These are phyloP conservation scores for Rhynchomys soricoides DNA, from an alignment of 2,113 vertebrate species.

Conservation along the genomic window DNA sequence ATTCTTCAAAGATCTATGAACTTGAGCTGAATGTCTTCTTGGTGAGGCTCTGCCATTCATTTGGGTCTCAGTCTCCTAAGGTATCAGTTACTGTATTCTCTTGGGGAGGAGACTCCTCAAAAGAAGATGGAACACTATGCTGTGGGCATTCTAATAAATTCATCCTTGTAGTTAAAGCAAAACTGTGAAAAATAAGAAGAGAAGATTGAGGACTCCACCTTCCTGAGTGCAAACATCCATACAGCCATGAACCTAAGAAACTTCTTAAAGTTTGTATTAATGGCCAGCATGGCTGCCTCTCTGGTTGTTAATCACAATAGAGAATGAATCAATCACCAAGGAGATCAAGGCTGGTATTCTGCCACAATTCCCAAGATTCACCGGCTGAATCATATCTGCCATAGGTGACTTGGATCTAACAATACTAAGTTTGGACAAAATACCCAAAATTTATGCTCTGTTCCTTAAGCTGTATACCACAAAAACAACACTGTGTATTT, in stretches of 20 bases:
- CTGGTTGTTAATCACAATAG: slow-evolving; percentile 56
- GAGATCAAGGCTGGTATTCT: slow-evolving; percentile 63
- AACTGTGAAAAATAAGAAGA: slow-evolving; percentile 37
- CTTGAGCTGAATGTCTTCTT: background rate
- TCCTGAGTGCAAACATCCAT: background rate
- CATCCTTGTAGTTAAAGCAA: slow-evolving; percentile 5
- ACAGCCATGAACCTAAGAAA: background rate
- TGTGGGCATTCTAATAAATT: slow-evolving; percentile 15
- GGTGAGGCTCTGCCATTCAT: background rate
- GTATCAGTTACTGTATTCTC: background rate
- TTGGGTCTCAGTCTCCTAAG: slow-evolving; percentile 26
- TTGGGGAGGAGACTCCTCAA: background rate
- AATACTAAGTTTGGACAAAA: slow-evolving; percentile 39
- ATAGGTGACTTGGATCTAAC: slow-evolving; percentile 1
- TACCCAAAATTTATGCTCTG: background rate
- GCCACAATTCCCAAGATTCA: slow-evolving; percentile 57
- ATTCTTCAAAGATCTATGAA: background rate
- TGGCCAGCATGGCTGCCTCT: slow-evolving; percentile 24
- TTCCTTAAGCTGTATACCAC: slow-evolving; percentile 72
- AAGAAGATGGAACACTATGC: background rate
- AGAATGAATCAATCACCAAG: slow-evolving; percentile 61
- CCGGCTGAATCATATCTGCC: slow-evolving; percentile 47
- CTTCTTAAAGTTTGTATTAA: slow-evolving; percentile 48
- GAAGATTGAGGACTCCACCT: background rate
- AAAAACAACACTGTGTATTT: slow-evolving; percentile 73